A percentile compares a stretch with the other conserved stretches of the same genome.
Evolutionary conservation across 2,113 vertebrate species (phyloP).

Genomic region (Hassar affinis): DNA sequence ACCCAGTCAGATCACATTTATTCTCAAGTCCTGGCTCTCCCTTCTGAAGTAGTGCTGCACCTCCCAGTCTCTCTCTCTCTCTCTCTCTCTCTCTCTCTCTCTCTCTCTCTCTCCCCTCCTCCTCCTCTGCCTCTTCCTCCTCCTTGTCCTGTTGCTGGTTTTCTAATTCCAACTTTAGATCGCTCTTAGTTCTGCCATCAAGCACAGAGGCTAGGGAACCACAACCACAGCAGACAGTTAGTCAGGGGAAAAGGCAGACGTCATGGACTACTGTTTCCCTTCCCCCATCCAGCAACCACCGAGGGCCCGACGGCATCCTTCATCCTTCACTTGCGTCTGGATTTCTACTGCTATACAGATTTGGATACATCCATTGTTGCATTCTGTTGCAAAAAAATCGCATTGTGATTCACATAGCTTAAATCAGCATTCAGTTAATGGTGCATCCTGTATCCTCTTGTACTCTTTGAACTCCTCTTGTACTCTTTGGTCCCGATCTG

Average conservation of each 20-base stretch:
- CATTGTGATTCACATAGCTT: background rate
- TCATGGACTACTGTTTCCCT: constrained; percentile 39
- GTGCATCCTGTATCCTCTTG: background rate
- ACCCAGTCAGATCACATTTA: background rate
- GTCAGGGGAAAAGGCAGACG: constrained; percentile 38
- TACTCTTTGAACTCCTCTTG: background rate
- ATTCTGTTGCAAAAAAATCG: background rate
- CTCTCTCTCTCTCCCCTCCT: background rate
- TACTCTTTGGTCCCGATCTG: background rate
- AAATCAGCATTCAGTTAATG: background rate
- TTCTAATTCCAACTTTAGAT: constrained; percentile 52
- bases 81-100: background rate
- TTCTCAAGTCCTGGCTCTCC: constrained; percentile 43
- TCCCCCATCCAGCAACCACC: constrained; percentile 45
- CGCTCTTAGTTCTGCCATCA: constrained; percentile 43
- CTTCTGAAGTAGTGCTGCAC: constrained; percentile 31
- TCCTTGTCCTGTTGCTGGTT: constrained; percentile 43
- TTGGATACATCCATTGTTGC: no score
- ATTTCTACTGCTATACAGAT: background rate
- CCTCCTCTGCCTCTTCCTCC: background rate
- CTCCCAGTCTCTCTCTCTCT: constrained; percentile 21
- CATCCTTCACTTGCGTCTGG: background rate
- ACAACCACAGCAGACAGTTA: constrained; percentile 53
- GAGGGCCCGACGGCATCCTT: constrained; percentile 11
- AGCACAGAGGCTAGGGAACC: constrained; percentile 47